Evolutionary conservation across 2,888 invertebrate genomes (phyloP).

Genomic region (Trachelus stipa): DNA sequence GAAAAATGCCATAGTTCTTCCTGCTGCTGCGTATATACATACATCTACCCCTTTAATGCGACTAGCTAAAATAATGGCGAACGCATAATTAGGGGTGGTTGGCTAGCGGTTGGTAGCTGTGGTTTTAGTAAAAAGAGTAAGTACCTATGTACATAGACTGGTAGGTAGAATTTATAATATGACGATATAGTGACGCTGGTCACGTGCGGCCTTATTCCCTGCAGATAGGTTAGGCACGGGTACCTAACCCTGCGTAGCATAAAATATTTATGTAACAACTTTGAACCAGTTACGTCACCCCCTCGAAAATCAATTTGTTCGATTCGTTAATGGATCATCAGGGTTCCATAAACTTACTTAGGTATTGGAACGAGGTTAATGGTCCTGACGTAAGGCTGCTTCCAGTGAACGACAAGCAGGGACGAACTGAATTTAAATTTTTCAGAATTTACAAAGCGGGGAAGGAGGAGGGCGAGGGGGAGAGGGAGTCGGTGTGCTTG

Average conservation of each 20-base stretch:
- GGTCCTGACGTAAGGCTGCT: neutral
- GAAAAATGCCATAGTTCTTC: neutral
- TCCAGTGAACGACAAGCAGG: neutral
- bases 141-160: neutral
- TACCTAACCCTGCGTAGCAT: neutral
- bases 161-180: neutral
- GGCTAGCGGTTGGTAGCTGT: neutral
- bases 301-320: neutral
- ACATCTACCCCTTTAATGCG: no score
- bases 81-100: neutral
- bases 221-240: neutral
- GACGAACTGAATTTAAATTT: neutral
- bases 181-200: neutral
- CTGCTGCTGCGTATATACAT: neutral
- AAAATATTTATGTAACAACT: neutral
- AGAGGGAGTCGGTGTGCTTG: neutral
- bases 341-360: neutral
- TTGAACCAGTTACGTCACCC: neutral
- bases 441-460: neutral
- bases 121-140: neutral
- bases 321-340: slow-evolving; percentile 2
- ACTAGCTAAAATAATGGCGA: neutral
- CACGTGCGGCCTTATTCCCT: neutral
- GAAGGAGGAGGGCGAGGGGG: neutral
- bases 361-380: neutral